Evolutionary conservation across 2,888 invertebrate species (phyloP).

Genomic region (Dryobota labecula): DNA sequence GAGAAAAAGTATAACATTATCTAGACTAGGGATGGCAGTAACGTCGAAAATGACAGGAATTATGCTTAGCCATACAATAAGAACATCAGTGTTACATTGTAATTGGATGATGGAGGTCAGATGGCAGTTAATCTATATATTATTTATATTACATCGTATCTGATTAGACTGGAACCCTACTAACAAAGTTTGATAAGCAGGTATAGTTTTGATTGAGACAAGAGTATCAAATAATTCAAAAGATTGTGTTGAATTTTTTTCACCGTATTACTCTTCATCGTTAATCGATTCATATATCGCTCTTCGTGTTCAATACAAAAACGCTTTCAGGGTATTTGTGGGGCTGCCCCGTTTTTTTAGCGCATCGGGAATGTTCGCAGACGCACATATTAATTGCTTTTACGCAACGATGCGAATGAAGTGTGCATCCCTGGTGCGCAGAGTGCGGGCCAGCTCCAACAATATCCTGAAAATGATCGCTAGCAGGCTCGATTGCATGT

Average conservation of each 20-base stretch:
- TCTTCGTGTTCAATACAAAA: too few species aligned
- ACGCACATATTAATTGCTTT: too few species aligned
- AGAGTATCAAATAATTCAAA: not conserved
- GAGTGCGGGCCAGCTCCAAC: too few species aligned
- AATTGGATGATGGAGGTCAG: not conserved
- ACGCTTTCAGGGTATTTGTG: too few species aligned
- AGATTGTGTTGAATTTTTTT: not conserved
- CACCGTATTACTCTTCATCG: not conserved
- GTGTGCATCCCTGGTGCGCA: too few species aligned
- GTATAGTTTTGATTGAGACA: not conserved
- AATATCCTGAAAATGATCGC: too few species aligned
- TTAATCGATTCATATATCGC: not conserved
- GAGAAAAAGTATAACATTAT: slow-evolving; percentile 1
- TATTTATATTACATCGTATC: not conserved
- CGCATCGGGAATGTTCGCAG: too few species aligned
- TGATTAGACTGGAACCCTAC: not conserved
- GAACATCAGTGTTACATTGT: not conserved
- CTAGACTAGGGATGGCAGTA: slow-evolving; percentile 6
- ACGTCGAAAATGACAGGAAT: not conserved
- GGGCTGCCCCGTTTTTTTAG: too few species aligned
- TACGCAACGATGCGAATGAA: too few species aligned
- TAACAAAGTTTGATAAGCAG: not conserved
- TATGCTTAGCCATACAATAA: too few species aligned
- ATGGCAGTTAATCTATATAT: not conserved
- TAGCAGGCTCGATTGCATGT: too few species aligned